These are phyloP conservation scores for Drosophila grimshawi DNA, from an alignment of 1,140 invertebrate species.

Conservation along the genomic window DNA sequence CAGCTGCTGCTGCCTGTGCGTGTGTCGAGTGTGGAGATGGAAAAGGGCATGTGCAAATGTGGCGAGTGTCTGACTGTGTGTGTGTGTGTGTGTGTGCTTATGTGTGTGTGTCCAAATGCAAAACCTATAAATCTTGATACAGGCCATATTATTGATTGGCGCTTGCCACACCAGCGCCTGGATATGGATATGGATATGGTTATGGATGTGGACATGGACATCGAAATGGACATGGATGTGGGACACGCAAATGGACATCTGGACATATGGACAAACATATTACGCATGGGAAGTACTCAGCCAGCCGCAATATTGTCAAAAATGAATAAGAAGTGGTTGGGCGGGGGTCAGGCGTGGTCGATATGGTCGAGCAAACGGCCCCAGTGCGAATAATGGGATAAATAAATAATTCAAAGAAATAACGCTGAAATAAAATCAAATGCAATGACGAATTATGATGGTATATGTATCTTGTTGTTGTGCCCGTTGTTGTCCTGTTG, in stretches of 20 bases:
- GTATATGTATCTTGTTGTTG: conserved; percentile 35
- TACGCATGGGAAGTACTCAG: conserved; percentile 50
- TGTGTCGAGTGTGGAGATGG: conserved; percentile 5
- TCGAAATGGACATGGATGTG: neutral
- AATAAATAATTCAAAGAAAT: conserved; percentile 82
- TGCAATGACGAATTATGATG: conserved; percentile 81
- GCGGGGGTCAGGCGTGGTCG: neutral
- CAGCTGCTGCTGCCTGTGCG: conserved; percentile 23
- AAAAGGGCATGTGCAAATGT: conserved; percentile 4
- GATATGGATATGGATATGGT: conserved; percentile 11
- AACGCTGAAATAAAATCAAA: conserved; percentile 81
- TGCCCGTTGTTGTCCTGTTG: conserved; percentile 31
- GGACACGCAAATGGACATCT: conserved; percentile 75
- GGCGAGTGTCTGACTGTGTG: conserved; percentile 9
- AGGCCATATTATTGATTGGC: conserved; percentile 82
- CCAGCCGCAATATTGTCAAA: conserved; percentile 18
- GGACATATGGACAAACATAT: conserved; percentile 47
- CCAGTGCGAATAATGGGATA: conserved; percentile 67
- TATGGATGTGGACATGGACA: neutral
- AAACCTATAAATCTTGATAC: conserved; percentile 84
- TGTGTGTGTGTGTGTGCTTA: conserved; percentile 34
- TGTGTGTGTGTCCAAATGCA: conserved; percentile 51
- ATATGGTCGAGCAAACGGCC: neutral
- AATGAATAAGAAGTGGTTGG: neutral
- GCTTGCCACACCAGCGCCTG: conserved; percentile 20